Evolutionary conservation across 2,888 invertebrate genomes (phyloP).

Genomic region (Sycophila texana): DNA sequence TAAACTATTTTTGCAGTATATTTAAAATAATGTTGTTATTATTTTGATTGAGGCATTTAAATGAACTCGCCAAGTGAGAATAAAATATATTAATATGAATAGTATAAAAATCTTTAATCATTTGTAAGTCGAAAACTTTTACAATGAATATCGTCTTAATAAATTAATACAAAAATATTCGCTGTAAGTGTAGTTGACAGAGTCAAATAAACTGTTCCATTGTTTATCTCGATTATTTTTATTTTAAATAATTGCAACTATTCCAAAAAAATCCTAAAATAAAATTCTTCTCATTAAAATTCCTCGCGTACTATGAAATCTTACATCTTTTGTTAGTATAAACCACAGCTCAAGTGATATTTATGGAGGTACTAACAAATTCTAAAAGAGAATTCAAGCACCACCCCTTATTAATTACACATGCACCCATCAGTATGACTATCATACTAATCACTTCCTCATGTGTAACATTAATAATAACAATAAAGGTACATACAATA

Average conservation of each 20-base stretch:
- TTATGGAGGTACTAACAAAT: slow-evolving; percentile 11
- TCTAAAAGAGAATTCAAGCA: slow-evolving; percentile 33
- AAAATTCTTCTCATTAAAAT: slow-evolving; percentile 14
- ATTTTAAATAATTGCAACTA: slow-evolving; percentile 29
- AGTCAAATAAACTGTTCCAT: slow-evolving; percentile 20
- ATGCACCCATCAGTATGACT: slow-evolving; percentile 28
- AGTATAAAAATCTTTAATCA: background rate
- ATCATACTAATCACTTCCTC: slow-evolving; percentile 40
- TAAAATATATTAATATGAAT: slow-evolving; percentile 20
- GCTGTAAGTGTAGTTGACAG: slow-evolving; percentile 23
- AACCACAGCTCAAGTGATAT: slow-evolving; percentile 50
- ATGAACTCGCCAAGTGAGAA: slow-evolving; percentile 3
- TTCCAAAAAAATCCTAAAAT: slow-evolving; percentile 49
- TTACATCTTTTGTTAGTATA: slow-evolving; percentile 39
- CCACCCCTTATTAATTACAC: slow-evolving; percentile 27
- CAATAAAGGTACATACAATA: slow-evolving; percentile 49
- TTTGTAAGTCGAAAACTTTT: background rate
- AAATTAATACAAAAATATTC: slow-evolving; percentile 43
- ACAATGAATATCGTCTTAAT: slow-evolving; percentile 12
- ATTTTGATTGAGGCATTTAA: slow-evolving; percentile 16
- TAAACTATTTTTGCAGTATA: background rate
- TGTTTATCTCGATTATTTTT: slow-evolving; percentile 19
- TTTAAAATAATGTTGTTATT: slow-evolving; percentile 20
- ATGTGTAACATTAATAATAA: slow-evolving; percentile 47
- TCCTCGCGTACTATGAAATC: slow-evolving; percentile 25